Evolutionary conservation across 2,113 vertebrate species (phyloP).

Genomic region (Euleptes europaea): DNA sequence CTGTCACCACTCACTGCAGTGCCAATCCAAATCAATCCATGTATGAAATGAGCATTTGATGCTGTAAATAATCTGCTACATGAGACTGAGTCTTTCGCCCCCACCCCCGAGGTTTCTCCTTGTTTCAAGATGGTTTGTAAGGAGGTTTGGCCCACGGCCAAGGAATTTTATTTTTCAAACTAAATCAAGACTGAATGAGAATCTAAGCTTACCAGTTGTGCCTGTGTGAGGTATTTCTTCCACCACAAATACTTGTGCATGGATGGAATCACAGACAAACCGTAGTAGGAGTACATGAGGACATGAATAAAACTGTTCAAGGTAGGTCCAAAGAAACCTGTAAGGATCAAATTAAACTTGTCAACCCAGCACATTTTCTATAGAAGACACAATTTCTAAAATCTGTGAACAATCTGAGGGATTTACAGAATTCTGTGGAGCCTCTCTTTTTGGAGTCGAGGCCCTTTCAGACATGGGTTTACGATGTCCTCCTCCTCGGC

Average conservation of each 20-base stretch:
- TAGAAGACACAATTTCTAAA: background rate
- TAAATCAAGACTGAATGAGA: background rate
- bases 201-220: constrained; percentile 79
- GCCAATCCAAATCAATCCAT: too few relatives aligned
- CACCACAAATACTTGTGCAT: constrained; percentile 90
- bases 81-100: background rate
- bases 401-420: background rate
- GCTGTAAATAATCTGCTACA: too few relatives aligned
- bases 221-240: constrained; percentile 91
- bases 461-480: too few relatives aligned
- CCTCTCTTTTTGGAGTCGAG: background rate
- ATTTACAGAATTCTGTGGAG: background rate
- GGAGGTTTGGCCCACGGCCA: background rate
- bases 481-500: too few relatives aligned
- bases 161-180: background rate
- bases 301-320: constrained; percentile 91
- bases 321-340: constrained; percentile 89
- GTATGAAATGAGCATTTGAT: too few relatives aligned
- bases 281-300: constrained; percentile 89
- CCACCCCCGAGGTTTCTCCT: background rate
- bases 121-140: background rate
- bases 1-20: too few relatives aligned
- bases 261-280: constrained; percentile 85
- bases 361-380: background rate
- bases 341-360: constrained; percentile 11